Conservation (phyloP, 2,888 invertebrate genomes). For the Lysandra bellargus region DNA sequence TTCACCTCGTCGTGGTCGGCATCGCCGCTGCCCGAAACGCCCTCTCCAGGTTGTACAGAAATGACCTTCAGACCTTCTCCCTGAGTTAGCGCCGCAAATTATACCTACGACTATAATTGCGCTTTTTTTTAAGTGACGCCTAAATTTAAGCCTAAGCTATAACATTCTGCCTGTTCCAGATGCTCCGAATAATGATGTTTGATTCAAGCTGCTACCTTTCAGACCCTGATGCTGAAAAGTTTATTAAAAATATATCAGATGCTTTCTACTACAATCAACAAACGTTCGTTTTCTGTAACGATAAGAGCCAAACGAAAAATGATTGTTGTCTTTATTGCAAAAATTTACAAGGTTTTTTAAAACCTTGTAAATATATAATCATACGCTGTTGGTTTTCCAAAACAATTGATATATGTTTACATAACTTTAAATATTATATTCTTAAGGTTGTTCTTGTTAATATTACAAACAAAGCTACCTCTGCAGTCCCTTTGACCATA, state of each 20-base stretch:
- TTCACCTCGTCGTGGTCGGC: slow-evolving; percentile 81
- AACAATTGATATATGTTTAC: too few species aligned
- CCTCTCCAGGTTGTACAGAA: slow-evolving; percentile 48
- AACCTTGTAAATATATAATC: too few species aligned
- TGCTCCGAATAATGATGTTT: neutral
- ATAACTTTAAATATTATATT: too few species aligned
- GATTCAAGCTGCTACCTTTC: neutral
- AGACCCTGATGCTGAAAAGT: neutral
- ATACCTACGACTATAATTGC: neutral
- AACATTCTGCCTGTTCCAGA: slow-evolving; percentile 1
- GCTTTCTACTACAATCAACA: neutral
- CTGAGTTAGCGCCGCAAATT: slow-evolving; percentile 23
- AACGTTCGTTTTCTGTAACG: neutral
- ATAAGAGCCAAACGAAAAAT: neutral
- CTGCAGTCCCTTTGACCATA: neutral
- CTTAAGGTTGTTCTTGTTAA: neutral
- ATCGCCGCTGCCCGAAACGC: slow-evolving; percentile 73
- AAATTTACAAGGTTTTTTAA: too few species aligned
- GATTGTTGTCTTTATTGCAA: too few species aligned
- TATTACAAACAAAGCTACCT: neutral
- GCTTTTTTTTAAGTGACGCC: neutral
- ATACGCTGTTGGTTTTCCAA: too few species aligned
- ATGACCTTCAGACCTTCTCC: slow-evolving; percentile 43
- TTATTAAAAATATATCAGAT: neutral
- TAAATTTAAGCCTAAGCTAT: slow-evolving; percentile 1